Base-by-base conservation (phyloP, 1,140 invertebrate genomes). In the Aethina tumida region DNA sequence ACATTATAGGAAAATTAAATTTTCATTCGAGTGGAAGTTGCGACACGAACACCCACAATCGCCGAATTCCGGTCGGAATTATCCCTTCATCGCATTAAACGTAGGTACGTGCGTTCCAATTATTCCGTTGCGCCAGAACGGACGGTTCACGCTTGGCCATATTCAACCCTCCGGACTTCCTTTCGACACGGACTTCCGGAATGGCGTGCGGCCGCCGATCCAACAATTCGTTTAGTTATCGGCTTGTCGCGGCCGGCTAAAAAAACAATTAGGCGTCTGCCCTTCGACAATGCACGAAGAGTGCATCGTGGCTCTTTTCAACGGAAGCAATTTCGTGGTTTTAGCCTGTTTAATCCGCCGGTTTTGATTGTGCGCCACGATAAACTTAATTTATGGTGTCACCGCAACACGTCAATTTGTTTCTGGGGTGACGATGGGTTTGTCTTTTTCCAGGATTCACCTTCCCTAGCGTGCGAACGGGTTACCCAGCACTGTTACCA, bases 401-500 rank as follows among this genome's bases (percentile, higher is more conserved):
- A n/a, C n/a, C n/a, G n/a, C n/a, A n/a, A n/a, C n/a, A n/a, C n/a
- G n/a, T n/a, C n/a, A n/a, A n/a, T n/a, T n/a, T n/a, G n/a, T n/a
- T n/a, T n/a, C n/a, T n/a, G n/a, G n/a, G 17, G 13, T 41, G 16
- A 34, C 26, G 28, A 22, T 17, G 22, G 13, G 15, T 22, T 42
- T 38, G 28, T 38, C 41, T 57, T 45, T 29, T 73, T 72, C 28
- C 59, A 75, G 73, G 73, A 54, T 77, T 76, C 63, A 71, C 74
- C 49, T 76, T 76, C 53, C 54, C 65, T 36, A 75, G 76, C 18
- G 74, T 80, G 42, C 68, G 77, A 36, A 66, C 79, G 40, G 78
- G 78, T 34, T 81, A 81, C 53, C 79, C 71, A 29, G 68, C 80
- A 20, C 71, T 81, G 21, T 59, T 83, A 49, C 78, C 74, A 13